phyloP scores from a whole-genome alignment of 2,113 vertebrate genomes.

The Mesitornis unicolor region DNA sequence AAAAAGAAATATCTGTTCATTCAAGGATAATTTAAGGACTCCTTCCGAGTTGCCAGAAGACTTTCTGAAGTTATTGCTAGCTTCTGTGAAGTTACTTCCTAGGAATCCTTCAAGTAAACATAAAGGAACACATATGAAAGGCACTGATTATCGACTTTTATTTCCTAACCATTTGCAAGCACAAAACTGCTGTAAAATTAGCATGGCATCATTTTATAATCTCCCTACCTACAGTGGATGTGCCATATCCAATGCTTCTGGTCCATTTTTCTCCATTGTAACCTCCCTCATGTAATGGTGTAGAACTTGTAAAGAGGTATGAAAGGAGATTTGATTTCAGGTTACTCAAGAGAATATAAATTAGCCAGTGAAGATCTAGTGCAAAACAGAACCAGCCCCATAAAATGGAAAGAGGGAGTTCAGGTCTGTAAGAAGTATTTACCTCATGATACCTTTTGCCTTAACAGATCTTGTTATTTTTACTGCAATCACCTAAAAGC shows the following conservation, averaged over 20 bases:
- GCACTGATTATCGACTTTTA: not conserved
- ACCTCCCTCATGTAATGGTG: not conserved
- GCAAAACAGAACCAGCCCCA: not conserved
- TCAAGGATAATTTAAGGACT: not conserved
- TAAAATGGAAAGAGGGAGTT: not conserved
- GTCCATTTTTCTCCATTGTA: not conserved
- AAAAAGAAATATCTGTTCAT: not conserved
- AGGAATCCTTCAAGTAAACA: not conserved
- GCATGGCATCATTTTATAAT: not conserved
- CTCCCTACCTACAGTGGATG: not conserved
- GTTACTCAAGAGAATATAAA: not conserved
- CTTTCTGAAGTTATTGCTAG: not conserved
- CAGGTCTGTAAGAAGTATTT: not conserved
- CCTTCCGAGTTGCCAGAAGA: not conserved
- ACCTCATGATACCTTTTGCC: not conserved
- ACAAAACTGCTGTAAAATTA: not conserved
- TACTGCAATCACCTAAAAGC: not conserved
- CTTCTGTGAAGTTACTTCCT: not conserved
- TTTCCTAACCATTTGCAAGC: not conserved
- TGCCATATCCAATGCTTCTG: not conserved
- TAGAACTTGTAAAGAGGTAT: not conserved
- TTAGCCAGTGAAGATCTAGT: not conserved
- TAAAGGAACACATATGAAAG: not conserved
- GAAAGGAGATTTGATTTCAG: not conserved
- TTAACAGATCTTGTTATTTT: not conserved